phyloP scores from a whole-genome alignment of 2,113 vertebrate species.

The Ascaphus truei region DNA sequence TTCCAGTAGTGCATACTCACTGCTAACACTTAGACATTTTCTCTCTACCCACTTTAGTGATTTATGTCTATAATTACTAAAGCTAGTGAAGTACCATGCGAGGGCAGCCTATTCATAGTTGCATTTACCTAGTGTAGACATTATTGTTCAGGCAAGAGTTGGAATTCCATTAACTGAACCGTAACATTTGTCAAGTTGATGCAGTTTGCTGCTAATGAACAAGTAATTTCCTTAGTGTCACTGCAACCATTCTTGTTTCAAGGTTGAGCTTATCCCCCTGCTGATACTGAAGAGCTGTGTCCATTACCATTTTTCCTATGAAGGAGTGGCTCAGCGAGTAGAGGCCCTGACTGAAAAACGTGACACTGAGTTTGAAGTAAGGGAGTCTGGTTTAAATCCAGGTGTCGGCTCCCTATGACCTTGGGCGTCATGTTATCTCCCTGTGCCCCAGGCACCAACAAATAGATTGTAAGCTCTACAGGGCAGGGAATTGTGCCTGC shows the following conservation, averaged over 20 bases:
- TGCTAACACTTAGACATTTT: conserved; percentile 12
- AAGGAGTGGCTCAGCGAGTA: too few species aligned
- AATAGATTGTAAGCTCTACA: too few species aligned
- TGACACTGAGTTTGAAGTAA: too few species aligned
- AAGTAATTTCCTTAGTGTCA: background rate
- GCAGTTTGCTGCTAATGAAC: background rate
- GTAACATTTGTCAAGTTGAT: background rate
- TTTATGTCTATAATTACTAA: conserved; percentile 7
- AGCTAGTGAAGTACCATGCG: background rate
- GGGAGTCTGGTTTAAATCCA: too few species aligned
- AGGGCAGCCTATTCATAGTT: background rate
- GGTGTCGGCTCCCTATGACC: too few species aligned
- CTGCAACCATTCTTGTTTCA: background rate
- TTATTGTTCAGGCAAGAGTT: background rate
- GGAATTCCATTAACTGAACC: background rate
- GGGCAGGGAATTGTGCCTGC: too few species aligned
- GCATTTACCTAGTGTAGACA: background rate
- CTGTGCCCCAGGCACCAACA: too few species aligned
- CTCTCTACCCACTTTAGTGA: background rate
- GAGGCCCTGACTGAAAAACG: too few species aligned
- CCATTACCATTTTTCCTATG: too few species aligned
- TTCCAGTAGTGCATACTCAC: conserved; percentile 13
- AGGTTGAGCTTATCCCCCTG: too few species aligned
- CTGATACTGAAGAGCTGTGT: too few species aligned
- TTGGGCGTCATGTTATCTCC: too few species aligned